Base-by-base conservation (phyloP, 2,113 vertebrate genomes). In the Tychaedon coryphoeus region DNA sequence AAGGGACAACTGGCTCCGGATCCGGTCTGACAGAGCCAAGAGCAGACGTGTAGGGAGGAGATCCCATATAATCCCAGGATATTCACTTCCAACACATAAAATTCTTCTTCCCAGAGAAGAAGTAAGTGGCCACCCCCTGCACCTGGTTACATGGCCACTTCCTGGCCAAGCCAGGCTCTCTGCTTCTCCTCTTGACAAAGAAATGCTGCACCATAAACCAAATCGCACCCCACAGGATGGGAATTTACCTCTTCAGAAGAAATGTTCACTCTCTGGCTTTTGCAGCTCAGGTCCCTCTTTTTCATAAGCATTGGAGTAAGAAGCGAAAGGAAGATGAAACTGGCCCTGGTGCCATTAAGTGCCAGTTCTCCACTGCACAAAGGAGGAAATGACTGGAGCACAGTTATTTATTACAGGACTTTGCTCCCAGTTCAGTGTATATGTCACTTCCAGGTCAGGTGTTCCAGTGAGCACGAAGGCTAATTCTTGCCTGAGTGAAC, bases 381-480 rank as follows among this genome's bases (percentile, higher is more conserved):
- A 97, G 91, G 57, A 97, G 97, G 97, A 98, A 98, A 90, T 94
- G 80, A 91, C 84, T 47, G 69, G 76, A 84, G 75, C 65, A 48
- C 7, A 1, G 95, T 97, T 97, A 98, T 98, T 98, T 98, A 98
- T 98, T 97, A 79, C 78, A 94, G 98, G 97, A 98, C 98, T 98
- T 98, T 98, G 98, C 69, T 96, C 94, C 90, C n/a, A 64, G 74
- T 90, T 91, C 74, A 78, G 90, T 86, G 50, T 57, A 82, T 82
- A 82, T 95, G 88, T 95, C 78, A 94, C 88, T 97, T 95, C 95
- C 94, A 85, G 75, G 51, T 77, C 40, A 93, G 77, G 34, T 15
- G 38, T 82, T 91, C 78, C 45, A 64, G 86, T 79, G 45, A 83
- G 71, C 56, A 93, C 1, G 29, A 54, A 88, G 66, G 56, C 45